Evolutionary conservation across 2,113 vertebrate genomes (phyloP).

Genomic region (Bucco capensis): DNA sequence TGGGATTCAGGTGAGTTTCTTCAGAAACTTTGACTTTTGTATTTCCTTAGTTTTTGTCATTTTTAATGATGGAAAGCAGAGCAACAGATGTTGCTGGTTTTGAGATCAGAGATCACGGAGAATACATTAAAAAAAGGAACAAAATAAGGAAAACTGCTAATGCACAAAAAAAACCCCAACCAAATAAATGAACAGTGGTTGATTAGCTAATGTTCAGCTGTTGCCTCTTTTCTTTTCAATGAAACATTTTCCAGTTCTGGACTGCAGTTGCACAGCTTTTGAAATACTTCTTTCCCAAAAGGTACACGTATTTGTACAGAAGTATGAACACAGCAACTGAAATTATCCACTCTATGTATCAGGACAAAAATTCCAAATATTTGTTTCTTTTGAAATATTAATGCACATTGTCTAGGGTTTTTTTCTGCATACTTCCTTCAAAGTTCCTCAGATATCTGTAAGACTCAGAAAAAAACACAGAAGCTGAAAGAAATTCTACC

Average conservation of each 20-base stretch:
- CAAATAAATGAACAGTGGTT: not conserved
- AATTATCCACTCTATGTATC: not conserved
- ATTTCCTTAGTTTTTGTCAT: not conserved
- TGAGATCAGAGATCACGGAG: not conserved
- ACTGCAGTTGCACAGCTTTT: not conserved
- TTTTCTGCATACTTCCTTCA: not conserved
- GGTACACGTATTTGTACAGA: not conserved
- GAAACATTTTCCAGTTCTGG: not conserved
- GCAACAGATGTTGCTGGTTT: slow-evolving; percentile 4
- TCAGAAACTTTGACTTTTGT: not conserved
- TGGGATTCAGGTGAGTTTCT: not conserved
- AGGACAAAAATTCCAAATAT: not conserved
- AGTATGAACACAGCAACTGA: not conserved
- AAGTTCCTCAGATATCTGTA: not conserved
- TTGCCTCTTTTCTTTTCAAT: not conserved
- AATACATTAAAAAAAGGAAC: not conserved
- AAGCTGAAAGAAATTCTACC: not conserved
- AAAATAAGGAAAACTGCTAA: not conserved
- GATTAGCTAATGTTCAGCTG: not conserved
- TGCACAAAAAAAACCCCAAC: not conserved
- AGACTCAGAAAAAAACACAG: not conserved
- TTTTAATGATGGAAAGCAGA: not conserved
- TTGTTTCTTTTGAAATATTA: not conserved
- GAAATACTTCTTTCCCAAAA: not conserved
- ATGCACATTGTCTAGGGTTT: not conserved